Base-by-base conservation (phyloP, 2,888 invertebrate genomes). In the Orthosia gracilis region DNA sequence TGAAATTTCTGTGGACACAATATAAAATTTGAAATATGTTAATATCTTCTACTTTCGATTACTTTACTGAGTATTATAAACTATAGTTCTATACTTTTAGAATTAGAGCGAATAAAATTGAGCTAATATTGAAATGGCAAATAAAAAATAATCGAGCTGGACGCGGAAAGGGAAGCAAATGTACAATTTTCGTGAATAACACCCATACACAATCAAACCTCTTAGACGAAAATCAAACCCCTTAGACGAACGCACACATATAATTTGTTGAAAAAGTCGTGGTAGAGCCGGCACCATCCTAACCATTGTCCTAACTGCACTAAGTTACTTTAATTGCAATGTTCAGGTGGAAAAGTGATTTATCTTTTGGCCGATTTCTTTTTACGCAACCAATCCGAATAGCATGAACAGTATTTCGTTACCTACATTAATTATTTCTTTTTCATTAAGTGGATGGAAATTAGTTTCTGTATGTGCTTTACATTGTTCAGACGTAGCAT, bases 401-500 rank as follows among this genome's bases (percentile, higher is more conserved):
- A 76, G 85, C 85, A 87, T 85, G 87, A 59, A 69, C 57, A 68
- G 18, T 74, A 54, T 84, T 74, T 68, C 58, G 45, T 80, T 70
- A 83, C 52, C 52, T 64, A 83, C 63, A 83, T 84, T 80, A 68
- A 55, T 68, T 84, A 71, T 71, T 80, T 69, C 47, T 80, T 76
- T 75, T 69, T 79, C 65, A 71, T 73, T 71, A 76, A 59, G 55
- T 78, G 76, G 45, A 65, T 84, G 65, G 74, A 84, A 75, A 50
- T 73, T 84, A 70, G 69, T 78, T 78, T 75, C 31, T 81, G 78
- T 84, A 78, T 76, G 84, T 86, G 86, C 85, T 85, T 86, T 63
- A 59, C 52, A 81, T 73, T 72, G 75, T 75, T 71, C 52, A 68
- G 23, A 76, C 63, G 52, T 73, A 73, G 85, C 85, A 84, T 85